Conservation (phyloP, 64 coral and sea anemone species). For the Anthopleura sola region DNA sequence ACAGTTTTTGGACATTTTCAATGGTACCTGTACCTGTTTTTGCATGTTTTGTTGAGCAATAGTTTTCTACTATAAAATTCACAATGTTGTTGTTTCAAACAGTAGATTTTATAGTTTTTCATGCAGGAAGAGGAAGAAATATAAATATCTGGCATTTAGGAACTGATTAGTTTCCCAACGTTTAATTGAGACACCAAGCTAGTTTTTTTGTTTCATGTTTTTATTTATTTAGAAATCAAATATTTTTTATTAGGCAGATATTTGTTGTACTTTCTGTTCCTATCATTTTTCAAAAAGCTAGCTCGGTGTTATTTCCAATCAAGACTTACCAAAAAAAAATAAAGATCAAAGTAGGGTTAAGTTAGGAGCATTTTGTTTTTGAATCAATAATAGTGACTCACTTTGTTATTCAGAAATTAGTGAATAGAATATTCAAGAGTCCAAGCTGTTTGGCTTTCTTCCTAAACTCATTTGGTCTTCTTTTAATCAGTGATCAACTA, state of each 20-base stretch:
- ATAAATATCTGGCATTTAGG: neutral
- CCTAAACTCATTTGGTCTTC: neutral
- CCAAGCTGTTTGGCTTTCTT: neutral
- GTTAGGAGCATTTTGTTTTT: neutral
- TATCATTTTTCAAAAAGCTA: neutral
- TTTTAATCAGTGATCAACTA: constrained; percentile 13
- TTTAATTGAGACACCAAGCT: neutral
- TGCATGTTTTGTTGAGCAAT: neutral
- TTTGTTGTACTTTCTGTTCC: neutral
- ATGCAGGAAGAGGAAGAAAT: neutral
- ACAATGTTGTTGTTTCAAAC: neutral
- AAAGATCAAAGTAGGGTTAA: neutral
- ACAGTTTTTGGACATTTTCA: neutral
- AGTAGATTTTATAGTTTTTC: neutral
- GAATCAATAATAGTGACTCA: neutral
- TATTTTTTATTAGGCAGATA: neutral
- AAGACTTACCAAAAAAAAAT: neutral
- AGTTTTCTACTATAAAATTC: neutral
- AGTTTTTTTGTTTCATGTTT: neutral
- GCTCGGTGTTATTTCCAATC: neutral
- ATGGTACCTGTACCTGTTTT: constrained; percentile 4
- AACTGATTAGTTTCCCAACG: neutral
- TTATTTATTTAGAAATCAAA: neutral
- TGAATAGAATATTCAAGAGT: neutral
- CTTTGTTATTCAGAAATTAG: neutral